Percentiles rank a stretch among this genome's conserved stretches.
Conservation (phyloP, 2,888 invertebrate genomes). For the Phortica okadai region DNA sequence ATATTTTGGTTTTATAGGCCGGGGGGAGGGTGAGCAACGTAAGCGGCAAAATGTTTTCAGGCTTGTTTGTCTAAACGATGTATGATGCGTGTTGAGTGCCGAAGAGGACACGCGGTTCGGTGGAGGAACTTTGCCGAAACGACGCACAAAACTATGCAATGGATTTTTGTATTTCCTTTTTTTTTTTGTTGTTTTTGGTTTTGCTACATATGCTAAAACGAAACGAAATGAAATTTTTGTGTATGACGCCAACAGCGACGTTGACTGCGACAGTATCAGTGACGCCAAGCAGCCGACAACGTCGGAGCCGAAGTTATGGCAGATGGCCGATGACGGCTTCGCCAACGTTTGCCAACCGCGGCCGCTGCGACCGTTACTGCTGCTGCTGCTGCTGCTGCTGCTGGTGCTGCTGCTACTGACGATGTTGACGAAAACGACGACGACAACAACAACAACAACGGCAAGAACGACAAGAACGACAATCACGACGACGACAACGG, state of each 20-base stretch:
- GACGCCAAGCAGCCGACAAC: constrained; percentile 7
- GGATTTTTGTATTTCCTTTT: not conserved
- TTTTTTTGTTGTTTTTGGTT: not conserved
- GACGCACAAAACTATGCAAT: constrained; percentile 61
- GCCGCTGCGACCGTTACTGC: not conserved
- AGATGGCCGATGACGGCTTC: not conserved
- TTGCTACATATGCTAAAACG: constrained; percentile 11
- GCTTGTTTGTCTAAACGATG: no score
- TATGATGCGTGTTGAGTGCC: no score
- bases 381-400: no score
- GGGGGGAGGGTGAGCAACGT: not conserved
- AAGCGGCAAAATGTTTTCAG: not conserved
- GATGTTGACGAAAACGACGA: not conserved
- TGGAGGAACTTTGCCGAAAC: constrained; percentile 19
- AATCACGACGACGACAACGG: not conserved
- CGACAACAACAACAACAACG: constrained; percentile 2
- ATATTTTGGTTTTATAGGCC: not conserved
- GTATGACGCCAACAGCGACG: constrained; percentile 21
- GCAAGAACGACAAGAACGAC: constrained; percentile 22
- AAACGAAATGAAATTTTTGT: constrained; percentile 5
- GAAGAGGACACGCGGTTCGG: not conserved
- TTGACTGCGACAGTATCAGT: constrained; percentile 33
- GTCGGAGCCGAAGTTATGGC: not conserved
- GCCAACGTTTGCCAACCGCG: constrained; percentile 18
- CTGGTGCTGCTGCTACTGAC: not conserved